Conservation (phyloP, 2,888 invertebrate genomes). For the Napeogenes sylphis region DNA sequence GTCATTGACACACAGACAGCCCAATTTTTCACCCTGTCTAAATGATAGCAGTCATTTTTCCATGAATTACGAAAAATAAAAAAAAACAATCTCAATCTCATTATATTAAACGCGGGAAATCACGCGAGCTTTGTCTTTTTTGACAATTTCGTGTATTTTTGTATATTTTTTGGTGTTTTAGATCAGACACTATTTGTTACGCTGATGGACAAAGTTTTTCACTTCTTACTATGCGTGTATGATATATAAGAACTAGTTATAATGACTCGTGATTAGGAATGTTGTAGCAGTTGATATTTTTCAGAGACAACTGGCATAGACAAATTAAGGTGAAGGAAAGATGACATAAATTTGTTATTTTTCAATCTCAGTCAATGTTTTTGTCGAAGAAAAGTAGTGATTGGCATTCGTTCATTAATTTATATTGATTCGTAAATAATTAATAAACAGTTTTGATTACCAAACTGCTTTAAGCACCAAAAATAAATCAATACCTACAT, state of each 20-base stretch:
- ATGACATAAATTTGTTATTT: too few species aligned
- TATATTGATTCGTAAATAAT: too few species aligned
- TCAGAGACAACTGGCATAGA: not conserved
- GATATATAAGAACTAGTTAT: conserved; percentile 18
- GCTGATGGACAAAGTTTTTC: conserved; percentile 36
- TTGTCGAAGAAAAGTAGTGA: too few species aligned
- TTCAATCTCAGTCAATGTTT: too few species aligned
- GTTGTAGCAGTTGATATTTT: not conserved
- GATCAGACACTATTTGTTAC: conserved; percentile 33
- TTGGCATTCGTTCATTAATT: too few species aligned
- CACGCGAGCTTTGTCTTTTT: conserved; percentile 41
- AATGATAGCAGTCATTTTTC: conserved; percentile 60
- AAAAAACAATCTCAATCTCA: conserved; percentile 44
- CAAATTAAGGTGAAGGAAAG: not conserved
- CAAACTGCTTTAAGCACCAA: too few species aligned
- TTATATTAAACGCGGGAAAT: conserved; percentile 39
- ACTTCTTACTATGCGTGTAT: conserved; percentile 27
- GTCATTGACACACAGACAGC: not conserved
- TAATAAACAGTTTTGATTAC: too few species aligned
- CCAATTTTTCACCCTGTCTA: conserved; percentile 38
- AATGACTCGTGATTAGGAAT: not conserved
- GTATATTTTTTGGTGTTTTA: conserved; percentile 18
- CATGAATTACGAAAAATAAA: conserved; percentile 26
- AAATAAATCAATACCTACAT: too few species aligned
- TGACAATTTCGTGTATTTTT: conserved; percentile 35